phyloP scores from a whole-genome alignment of 2,113 vertebrate species.

The Phyllostomus discolor region DNA sequence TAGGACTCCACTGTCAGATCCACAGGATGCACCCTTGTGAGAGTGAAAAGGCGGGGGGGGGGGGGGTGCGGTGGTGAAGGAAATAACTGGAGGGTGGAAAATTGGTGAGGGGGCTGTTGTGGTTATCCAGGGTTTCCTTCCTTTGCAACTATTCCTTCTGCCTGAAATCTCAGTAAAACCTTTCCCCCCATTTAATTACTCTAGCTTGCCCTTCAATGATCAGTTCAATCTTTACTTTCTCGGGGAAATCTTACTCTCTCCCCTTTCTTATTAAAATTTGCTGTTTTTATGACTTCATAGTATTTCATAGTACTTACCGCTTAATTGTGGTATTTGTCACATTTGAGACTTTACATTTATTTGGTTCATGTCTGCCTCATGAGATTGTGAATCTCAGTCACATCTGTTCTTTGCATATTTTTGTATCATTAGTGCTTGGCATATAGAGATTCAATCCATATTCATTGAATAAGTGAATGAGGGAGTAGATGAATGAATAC shows the following conservation, averaged over 20 bases:
- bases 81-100: neutral
- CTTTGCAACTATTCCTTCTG: neutral
- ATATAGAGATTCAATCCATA: neutral
- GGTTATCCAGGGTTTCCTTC: neutral
- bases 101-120: neutral
- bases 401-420: neutral
- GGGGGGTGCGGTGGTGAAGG: neutral
- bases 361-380: neutral
- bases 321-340: neutral
- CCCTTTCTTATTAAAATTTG: neutral
- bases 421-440: neutral
- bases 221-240: neutral
- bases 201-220: neutral
- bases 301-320: neutral
- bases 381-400: neutral
- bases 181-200: neutral
- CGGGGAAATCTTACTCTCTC: neutral
- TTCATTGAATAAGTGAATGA: neutral
- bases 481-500: neutral
- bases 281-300: neutral
- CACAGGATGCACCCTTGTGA: neutral
- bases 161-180: neutral
- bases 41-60: neutral
- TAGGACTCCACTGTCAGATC: neutral
- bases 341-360: neutral